Conservation (phyloP, 1,140 invertebrate genomes). For the Drosophila erecta region DNA sequence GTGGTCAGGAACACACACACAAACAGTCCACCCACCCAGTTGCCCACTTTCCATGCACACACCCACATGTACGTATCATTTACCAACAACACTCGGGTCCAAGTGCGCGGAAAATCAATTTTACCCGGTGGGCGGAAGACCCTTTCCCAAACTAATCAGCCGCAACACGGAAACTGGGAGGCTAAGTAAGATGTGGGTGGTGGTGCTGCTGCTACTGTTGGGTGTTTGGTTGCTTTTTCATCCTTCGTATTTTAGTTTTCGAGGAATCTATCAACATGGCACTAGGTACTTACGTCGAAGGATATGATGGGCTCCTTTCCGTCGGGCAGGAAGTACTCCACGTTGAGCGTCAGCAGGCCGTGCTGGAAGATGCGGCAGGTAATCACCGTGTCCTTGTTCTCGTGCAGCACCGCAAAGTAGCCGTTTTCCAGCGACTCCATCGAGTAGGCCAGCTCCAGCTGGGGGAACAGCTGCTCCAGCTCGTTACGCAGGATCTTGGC, state of each 20-base stretch:
- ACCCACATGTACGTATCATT: slow-evolving; percentile 1
- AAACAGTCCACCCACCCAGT: not conserved
- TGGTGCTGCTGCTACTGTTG: slow-evolving; percentile 14
- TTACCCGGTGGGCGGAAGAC: slow-evolving; percentile 25
- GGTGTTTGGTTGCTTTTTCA: no score
- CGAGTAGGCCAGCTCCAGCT: slow-evolving; percentile 87
- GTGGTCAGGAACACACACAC: slow-evolving; percentile 53
- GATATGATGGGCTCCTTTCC: slow-evolving; percentile 89
- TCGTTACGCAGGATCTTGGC: slow-evolving; percentile 89
- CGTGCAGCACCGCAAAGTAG: slow-evolving; percentile 88
- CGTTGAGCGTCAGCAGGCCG: slow-evolving; percentile 91
- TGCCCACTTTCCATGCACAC: not conserved
- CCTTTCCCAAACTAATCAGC: slow-evolving; percentile 23
- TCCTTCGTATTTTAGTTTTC: not conserved
- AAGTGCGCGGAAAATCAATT: slow-evolving; percentile 68
- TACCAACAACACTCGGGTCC: not conserved
- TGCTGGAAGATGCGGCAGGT: slow-evolving; percentile 88
- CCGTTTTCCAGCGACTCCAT: slow-evolving; percentile 88
- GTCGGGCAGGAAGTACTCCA: slow-evolving; percentile 92
- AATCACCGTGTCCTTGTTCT: slow-evolving; percentile 89
- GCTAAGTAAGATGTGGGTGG: slow-evolving; percentile 7
- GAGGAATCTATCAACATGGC: slow-evolving; percentile 2
- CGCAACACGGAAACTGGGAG: slow-evolving; percentile 1
- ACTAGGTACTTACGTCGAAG: slow-evolving; percentile 88
- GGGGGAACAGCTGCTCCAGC: slow-evolving; percentile 88